These are phyloP conservation scores for Lithophane leautieri DNA, from an alignment of 2,888 invertebrate species.

Conservation along the genomic window DNA sequence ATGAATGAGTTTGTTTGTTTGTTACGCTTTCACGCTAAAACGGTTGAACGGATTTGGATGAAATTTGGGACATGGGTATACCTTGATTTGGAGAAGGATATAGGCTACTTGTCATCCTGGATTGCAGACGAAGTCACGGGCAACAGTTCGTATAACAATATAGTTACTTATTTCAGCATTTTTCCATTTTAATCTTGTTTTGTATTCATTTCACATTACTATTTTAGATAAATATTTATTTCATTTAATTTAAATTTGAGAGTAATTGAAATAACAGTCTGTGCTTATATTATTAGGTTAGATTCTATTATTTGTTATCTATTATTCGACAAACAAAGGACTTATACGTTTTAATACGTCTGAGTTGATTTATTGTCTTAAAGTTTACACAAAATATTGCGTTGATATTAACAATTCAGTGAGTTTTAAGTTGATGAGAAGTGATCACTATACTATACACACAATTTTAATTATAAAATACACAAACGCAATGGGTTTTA, in stretches of 20 bases:
- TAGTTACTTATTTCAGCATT: background rate
- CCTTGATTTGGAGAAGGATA: too few species aligned
- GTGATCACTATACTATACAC: background rate
- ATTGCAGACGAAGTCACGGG: too few species aligned
- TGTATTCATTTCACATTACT: background rate
- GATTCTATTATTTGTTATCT: background rate
- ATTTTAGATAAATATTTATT: background rate
- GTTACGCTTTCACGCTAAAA: too few species aligned
- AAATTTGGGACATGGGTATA: too few species aligned
- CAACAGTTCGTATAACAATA: background rate
- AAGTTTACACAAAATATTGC: background rate
- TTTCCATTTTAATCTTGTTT: background rate
- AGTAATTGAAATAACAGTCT: background rate
- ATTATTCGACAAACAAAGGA: slow-evolving; percentile 7
- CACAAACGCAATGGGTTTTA: background rate
- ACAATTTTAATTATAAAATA: background rate
- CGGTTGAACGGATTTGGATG: too few species aligned
- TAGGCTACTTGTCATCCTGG: too few species aligned
- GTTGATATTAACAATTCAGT: background rate
- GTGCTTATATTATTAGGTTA: background rate
- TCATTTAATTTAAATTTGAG: background rate
- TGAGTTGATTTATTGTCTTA: slow-evolving; percentile 10
- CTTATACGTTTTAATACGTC: background rate
- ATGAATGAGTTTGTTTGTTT: too few species aligned
- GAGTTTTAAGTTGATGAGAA: slow-evolving; percentile 4